These are phyloP conservation scores for Ibycter americanus DNA, from an alignment of 2,797 vertebrate species.

Conservation along the genomic window DNA sequence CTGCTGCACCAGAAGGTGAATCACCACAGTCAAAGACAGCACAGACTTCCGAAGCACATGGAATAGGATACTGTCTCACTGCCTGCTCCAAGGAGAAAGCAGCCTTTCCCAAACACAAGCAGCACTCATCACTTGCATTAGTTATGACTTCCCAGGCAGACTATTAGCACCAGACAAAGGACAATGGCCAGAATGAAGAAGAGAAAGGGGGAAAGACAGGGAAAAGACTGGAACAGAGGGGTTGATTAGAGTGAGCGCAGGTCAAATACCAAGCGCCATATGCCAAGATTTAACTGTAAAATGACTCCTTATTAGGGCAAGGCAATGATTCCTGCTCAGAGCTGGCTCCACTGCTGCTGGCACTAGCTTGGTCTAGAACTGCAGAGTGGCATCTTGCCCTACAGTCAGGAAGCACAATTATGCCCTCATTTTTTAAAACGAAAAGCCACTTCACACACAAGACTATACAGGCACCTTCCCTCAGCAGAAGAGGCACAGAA, in stretches of 20 bases:
- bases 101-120: neutral
- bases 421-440: neutral
- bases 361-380: neutral
- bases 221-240: neutral
- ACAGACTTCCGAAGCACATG: neutral
- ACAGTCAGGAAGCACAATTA: neutral
- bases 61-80: rapidly evolving
- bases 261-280: neutral
- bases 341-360: neutral
- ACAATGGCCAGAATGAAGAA: neutral
- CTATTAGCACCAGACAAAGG: neutral
- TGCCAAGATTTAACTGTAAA: rapidly evolving
- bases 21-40: neutral
- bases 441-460: neutral
- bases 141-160: neutral
- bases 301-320: neutral
- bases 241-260: neutral
- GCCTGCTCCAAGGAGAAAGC: neutral
- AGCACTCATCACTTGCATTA: neutral
- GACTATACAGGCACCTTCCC: neutral
- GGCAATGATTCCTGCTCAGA: neutral
- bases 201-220: too few relatives aligned
- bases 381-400: neutral
- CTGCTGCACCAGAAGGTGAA: neutral
- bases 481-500: neutral